These are phyloP conservation scores for Lithobates pipiens DNA, from an alignment of 2,797 vertebrate species.

Conservation along the genomic window DNA sequence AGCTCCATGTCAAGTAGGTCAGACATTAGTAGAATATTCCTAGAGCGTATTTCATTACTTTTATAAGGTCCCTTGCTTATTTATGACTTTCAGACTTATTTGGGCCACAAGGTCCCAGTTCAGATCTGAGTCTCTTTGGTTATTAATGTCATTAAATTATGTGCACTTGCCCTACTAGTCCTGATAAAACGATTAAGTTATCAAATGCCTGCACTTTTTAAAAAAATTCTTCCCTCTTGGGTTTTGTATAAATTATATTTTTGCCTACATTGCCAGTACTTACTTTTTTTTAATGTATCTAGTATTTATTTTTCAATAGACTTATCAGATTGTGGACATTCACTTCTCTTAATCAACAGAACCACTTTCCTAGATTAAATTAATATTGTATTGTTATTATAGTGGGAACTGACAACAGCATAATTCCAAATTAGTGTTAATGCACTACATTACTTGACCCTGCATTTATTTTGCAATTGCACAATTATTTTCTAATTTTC, in stretches of 20 bases:
- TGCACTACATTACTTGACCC: background rate
- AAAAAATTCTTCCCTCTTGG: background rate
- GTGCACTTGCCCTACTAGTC: constrained; percentile 45
- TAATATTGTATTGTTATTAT: background rate
- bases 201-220: constrained; percentile 7
- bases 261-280: background rate
- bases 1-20: constrained; percentile 55
- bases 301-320: background rate
- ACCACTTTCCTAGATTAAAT: background rate
- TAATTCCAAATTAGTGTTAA: background rate
- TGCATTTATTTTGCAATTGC: too few species aligned
- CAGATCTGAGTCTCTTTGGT: constrained; percentile 55
- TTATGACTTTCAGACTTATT: constrained; percentile 56
- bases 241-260: constrained; percentile 16
- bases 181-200: constrained; percentile 42
- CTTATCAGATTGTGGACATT: background rate
- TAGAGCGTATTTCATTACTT: constrained; percentile 41
- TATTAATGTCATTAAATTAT: constrained; percentile 59
- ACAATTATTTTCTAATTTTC: background rate
- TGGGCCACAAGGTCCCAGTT: constrained; percentile 54
- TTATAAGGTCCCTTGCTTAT: constrained; percentile 50
- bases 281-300: background rate
- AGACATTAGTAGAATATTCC: constrained; percentile 38
- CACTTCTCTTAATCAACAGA: background rate
- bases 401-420: background rate